Conservation (phyloP, 1,140 invertebrate species). For the Acromyrmex heyeri region DNA sequence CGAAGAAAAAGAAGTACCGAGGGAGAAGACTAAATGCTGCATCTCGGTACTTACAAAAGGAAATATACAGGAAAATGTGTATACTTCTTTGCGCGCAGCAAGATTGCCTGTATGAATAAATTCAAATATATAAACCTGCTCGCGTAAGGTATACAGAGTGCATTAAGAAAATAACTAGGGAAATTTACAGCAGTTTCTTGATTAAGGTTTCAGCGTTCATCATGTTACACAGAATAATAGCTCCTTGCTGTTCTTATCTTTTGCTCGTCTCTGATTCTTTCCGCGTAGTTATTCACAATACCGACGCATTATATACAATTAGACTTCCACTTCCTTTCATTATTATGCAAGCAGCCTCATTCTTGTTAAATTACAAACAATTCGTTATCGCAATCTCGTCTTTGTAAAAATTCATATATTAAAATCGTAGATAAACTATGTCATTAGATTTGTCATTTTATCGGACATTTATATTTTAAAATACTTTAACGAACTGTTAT, state of each 20-base stretch:
- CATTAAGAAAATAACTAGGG: slow-evolving; percentile 41
- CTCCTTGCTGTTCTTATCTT: slow-evolving; percentile 46
- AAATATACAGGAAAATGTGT: neutral
- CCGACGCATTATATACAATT: slow-evolving; percentile 55
- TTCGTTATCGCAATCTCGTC: neutral
- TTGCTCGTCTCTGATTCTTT: slow-evolving; percentile 32
- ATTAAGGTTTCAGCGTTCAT: slow-evolving; percentile 80
- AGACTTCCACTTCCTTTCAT: slow-evolving; percentile 42
- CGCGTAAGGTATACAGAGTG: neutral
- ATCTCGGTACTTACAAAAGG: slow-evolving; percentile 75
- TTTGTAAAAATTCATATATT: neutral
- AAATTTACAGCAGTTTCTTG: slow-evolving; percentile 78
- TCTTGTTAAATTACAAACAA: slow-evolving; percentile 14
- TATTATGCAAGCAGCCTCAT: slow-evolving; percentile 13
- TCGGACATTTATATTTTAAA: slow-evolving; percentile 8
- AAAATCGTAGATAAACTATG: neutral
- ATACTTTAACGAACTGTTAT: neutral
- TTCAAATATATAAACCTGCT: neutral
- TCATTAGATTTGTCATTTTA: slow-evolving; percentile 21
- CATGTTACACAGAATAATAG: slow-evolving; percentile 75
- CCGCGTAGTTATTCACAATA: slow-evolving; percentile 62
- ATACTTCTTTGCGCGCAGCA: neutral
- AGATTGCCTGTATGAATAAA: neutral
- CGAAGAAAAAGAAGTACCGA: slow-evolving; percentile 63
- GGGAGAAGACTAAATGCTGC: slow-evolving; percentile 58